A percentile compares a stretch with the other conserved stretches of the same genome.
phyloP scores from a whole-genome alignment of 1,140 invertebrate genomes.

The Araneus ventricosus region DNA sequence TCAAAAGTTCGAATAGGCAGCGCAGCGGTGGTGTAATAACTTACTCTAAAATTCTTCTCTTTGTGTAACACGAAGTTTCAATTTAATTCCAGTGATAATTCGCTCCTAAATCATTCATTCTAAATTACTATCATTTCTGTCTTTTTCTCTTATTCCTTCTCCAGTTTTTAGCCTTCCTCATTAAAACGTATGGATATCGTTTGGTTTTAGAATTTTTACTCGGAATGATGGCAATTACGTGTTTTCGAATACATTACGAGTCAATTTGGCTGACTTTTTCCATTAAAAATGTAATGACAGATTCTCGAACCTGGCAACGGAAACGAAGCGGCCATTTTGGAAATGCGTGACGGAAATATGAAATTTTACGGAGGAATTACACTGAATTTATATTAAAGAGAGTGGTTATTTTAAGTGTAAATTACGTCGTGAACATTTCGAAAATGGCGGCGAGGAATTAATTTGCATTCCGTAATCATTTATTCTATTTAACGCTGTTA shows the following conservation, averaged over 20 bases:
- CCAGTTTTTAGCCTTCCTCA: not conserved
- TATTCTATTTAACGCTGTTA: not conserved
- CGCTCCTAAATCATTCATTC: not conserved
- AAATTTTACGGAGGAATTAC: not conserved
- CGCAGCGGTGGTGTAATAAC: not conserved
- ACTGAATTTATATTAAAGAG: not conserved
- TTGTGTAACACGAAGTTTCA: not conserved
- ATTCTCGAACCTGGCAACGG: constrained; percentile 19
- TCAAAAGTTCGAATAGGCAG: not conserved
- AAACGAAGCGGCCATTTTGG: constrained; percentile 12
- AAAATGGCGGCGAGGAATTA: not conserved
- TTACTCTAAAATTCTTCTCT: not conserved
- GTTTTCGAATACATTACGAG: constrained; percentile 37
- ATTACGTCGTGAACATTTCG: constrained; percentile 1
- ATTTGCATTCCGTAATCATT: constrained; percentile 17
- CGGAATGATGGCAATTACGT: constrained; percentile 8
- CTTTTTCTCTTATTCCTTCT: not conserved
- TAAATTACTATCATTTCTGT: constrained; percentile 13
- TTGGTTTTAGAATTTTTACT: constrained; percentile 20
- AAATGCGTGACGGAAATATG: constrained; percentile 6
- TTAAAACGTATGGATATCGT: constrained; percentile 24
- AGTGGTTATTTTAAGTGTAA: constrained; percentile 25
- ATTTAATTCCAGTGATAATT: constrained; percentile 23
- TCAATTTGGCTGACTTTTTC: constrained; percentile 31
- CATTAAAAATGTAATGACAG: constrained; percentile 40